Evolutionary conservation across 1,140 invertebrate genomes (phyloP), one percentile per base, ranked within the genome.

Genomic region (Polyergus mexicanus): DNA sequence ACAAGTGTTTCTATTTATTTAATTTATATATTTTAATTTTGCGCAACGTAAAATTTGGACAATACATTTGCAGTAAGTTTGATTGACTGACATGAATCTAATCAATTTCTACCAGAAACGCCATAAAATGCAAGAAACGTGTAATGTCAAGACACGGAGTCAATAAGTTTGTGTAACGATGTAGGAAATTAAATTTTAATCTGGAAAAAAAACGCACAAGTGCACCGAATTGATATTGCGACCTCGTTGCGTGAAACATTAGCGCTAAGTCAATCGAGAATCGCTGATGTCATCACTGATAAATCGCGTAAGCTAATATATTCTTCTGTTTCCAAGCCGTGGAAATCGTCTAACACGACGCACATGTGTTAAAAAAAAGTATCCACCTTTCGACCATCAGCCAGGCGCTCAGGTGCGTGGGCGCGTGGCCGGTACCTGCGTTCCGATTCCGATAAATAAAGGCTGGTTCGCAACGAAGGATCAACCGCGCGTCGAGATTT

Each of bases 401-500:
- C 5, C 25, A 41, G 16, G 11, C 19, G 32, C 28, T 28, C 25
- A 80, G 13, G 35, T 44, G 66, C 38, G 77, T 62, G 22, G 65
- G 78, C 68, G 63, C 65, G 63, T 60, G 66, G 16, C 38, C 25
- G 35, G 19, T 81, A n/a, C 11, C 47, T 41, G 77, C 63, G 47
- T 81, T 58, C 54, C 28, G 28, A 47, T 35, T 22, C 47, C 16
- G 47, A 51, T 51, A 51, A 51, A 25, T 47, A 25, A 83, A 32
- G 68, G 19, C 13, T 25, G 38, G 78, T 83, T 83, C 28, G 28
- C 35, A 58, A 41, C 32, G 41, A 10, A 6, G 60, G 22, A 32
- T 68, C 62, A 56, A 56, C 4, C 54, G 41, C 11, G 58, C 58
- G 58, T 38, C 47, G 62, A n/a, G 66, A 88, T 85, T 88, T 88